A percentile compares a stretch with the other conserved stretches of the same genome.
phyloP scores from a whole-genome alignment of 1,140 invertebrate species.

The Rhagoletis zephyria region DNA sequence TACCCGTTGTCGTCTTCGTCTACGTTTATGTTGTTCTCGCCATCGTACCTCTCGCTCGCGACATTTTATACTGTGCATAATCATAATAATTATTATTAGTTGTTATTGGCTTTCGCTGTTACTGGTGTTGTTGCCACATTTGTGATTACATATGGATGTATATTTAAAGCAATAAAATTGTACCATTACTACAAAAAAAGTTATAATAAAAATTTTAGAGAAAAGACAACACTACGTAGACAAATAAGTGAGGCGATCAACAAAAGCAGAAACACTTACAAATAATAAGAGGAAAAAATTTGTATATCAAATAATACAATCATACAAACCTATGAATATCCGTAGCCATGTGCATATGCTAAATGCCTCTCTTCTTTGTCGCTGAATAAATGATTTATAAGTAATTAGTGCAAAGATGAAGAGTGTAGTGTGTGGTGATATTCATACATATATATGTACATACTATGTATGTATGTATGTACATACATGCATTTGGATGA shows the following conservation, averaged over 20 bases:
- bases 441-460: background rate
- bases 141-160: background rate
- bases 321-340: background rate
- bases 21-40: slow-evolving; percentile 34
- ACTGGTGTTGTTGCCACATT: slow-evolving; percentile 7
- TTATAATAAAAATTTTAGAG: background rate
- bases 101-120: slow-evolving; percentile 44
- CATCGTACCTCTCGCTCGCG: slow-evolving; percentile 35
- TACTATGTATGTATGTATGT: background rate
- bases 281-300: slow-evolving; percentile 46
- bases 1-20: slow-evolving; percentile 57
- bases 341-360: slow-evolving; percentile 3
- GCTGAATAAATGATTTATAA: slow-evolving; percentile 48
- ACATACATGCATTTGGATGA: background rate
- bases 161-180: slow-evolving; percentile 9
- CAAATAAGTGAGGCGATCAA: slow-evolving; percentile 18
- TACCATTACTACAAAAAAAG: slow-evolving; percentile 1
- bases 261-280: slow-evolving; percentile 48
- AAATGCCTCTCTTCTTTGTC: slow-evolving; percentile 33
- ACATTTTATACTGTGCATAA: slow-evolving; percentile 39
- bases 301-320: slow-evolving; percentile 4
- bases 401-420: slow-evolving; percentile 53
- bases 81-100: slow-evolving; percentile 38
- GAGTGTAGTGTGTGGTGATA: slow-evolving; percentile 22
- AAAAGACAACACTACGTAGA: slow-evolving; percentile 21